These are phyloP conservation scores for Picus viridis DNA, from an alignment of 2,797 vertebrate genomes.

Conservation along the genomic window DNA sequence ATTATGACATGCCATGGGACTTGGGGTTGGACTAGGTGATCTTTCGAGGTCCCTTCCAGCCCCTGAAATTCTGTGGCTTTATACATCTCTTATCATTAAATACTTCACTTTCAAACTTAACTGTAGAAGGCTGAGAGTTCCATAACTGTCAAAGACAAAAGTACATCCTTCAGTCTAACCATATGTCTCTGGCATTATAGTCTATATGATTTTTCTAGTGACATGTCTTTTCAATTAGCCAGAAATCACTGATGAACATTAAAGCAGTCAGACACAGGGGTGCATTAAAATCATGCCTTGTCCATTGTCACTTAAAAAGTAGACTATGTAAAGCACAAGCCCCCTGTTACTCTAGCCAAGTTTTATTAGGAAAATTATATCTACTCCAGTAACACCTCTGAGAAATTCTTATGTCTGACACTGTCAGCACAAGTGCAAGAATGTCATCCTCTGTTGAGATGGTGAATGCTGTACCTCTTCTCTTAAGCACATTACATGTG, in stretches of 20 bases:
- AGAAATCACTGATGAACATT: not conserved
- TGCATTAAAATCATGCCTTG: not conserved
- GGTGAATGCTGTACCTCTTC: not conserved
- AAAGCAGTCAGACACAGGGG: not conserved
- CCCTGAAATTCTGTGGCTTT: too few species aligned
- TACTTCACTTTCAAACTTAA: too few species aligned
- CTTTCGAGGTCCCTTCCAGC: too few species aligned
- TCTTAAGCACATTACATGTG: not conserved
- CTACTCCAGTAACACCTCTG: not conserved
- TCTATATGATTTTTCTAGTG: not conserved
- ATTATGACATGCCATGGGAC: too few species aligned
- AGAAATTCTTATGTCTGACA: not conserved
- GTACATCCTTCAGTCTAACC: not conserved
- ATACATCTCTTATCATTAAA: too few species aligned
- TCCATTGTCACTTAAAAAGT: not conserved
- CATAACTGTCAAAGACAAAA: not conserved
- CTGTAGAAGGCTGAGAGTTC: too few species aligned
- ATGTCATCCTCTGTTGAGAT: not conserved
- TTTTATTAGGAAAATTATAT: not conserved
- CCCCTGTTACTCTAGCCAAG: not conserved
- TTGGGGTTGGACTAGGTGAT: too few species aligned
- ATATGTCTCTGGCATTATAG: not conserved
- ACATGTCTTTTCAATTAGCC: not conserved
- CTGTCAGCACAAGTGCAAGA: not conserved
- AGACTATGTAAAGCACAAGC: not conserved